Evolutionary conservation across 2,113 vertebrate species (phyloP), one percentile per base, ranked within the genome.

Genomic region (Ochotona curzoniae): DNA sequence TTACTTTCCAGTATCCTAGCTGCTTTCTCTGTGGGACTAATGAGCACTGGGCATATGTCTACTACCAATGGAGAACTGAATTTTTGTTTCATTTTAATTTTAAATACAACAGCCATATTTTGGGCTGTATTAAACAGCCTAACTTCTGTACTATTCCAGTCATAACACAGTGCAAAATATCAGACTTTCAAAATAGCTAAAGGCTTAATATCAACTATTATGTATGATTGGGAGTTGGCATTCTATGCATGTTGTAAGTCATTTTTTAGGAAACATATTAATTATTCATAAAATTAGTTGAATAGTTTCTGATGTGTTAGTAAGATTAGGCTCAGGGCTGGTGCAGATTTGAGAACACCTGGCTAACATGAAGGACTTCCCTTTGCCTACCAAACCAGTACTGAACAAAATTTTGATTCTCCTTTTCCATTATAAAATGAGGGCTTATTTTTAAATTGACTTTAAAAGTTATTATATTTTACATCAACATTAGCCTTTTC

Each of bases 41-140:
- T 32, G 51, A 74, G 38, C 30, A 57, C 26, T 60, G 75, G 57
- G 75, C 80, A 26, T 57, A 32, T 51, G 14, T 8, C 49, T 44
- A 44, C 2, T 74, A 49, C 26, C 49, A 51, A 23, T 8, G 13
- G 11, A 9, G 35, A 79, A 75, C 28, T 20, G 25, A 76, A 51
- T 63, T 74, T 84, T 86, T 66, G 30, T 30, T 70, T 94, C 10
- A 54, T 47, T 75, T 92, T 76, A 21, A 93, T 79, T 93, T 60
- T 89, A 67, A 47, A 61, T 92, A 35, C 38, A 83, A 44, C 60
- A 49, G 21, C 38, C n/a, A 70, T 18, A 7, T 70, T 44, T 6
- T 35, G 63, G 44, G 17, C 69, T 64, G 0, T 74, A 9, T 25
- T 60, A 13, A 23, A 78, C 26, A 76, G n/a, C 25, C 44, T 30